Evolutionary conservation across 2,113 vertebrate genomes (phyloP).

Genomic region (Chloebia gouldiae): DNA sequence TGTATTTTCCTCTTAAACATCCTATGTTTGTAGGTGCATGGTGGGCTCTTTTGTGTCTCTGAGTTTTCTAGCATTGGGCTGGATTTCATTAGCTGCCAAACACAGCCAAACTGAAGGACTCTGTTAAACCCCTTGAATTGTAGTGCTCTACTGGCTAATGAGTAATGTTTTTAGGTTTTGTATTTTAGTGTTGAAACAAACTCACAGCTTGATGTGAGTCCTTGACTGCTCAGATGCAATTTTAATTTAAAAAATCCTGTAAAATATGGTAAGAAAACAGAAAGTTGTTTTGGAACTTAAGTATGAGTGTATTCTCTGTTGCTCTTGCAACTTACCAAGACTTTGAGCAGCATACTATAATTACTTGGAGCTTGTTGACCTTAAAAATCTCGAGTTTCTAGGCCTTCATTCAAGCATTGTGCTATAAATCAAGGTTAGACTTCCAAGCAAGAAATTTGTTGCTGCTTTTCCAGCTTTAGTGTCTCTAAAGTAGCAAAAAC

Average conservation of each 20-base stretch:
- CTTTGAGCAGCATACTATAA: not conserved
- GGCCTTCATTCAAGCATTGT: not conserved
- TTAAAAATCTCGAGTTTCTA: not conserved
- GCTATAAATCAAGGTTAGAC: not conserved
- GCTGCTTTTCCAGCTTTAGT: not conserved
- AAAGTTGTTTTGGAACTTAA: not conserved
- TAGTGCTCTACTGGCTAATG: not conserved
- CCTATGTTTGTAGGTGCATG: too few species aligned
- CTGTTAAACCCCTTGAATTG: not conserved
- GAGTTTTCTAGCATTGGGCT: not conserved
- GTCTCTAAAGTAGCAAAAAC: not conserved
- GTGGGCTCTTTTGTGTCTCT: rapidly evolving
- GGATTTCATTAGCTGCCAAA: not conserved
- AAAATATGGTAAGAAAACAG: not conserved
- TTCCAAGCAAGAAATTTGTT: not conserved
- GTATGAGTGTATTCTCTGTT: rapidly evolving
- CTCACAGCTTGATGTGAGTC: not conserved
- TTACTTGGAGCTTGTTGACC: not conserved
- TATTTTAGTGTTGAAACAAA: not conserved
- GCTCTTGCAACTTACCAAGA: not conserved
- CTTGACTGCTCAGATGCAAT: not conserved
- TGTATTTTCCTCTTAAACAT: not conserved
- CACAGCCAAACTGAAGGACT: not conserved
- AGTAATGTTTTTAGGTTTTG: not conserved
- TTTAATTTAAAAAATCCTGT: not conserved